Evolutionary conservation across 2,113 vertebrate species (phyloP).

Genomic region (Carettochelys insculpta): DNA sequence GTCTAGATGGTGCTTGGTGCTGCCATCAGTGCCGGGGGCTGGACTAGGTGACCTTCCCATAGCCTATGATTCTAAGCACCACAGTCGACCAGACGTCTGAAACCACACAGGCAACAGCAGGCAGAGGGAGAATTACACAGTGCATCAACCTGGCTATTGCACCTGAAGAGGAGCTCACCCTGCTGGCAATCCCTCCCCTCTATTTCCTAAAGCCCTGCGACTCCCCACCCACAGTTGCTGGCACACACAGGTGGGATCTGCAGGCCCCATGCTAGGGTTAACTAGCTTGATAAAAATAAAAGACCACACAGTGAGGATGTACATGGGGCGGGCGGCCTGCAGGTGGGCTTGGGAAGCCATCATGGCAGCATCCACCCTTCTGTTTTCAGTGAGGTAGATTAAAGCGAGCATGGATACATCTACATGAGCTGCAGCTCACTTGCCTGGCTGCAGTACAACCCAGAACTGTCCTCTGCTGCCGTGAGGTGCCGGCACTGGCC

Average conservation of each 20-base stretch:
- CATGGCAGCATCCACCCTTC: neutral
- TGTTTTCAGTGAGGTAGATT: neutral
- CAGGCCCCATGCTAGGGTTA: neutral
- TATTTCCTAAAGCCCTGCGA: rapidly evolving
- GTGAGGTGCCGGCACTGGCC: neutral
- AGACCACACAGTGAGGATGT: neutral
- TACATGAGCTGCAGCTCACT: neutral
- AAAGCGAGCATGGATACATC: neutral
- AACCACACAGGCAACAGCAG: neutral
- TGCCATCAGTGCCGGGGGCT: too few relatives aligned
- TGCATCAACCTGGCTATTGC: neutral
- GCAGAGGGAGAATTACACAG: neutral
- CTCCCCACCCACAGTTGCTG: neutral
- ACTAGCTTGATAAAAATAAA: neutral
- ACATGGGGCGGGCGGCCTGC: neutral
- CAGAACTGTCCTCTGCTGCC: neutral
- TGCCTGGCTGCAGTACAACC: neutral
- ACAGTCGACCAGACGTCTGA: neutral
- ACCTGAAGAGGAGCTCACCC: rapidly evolving
- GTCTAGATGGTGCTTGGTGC: too few relatives aligned
- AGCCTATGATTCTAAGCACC: too few relatives aligned
- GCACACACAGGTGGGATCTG: neutral
- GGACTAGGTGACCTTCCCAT: too few relatives aligned
- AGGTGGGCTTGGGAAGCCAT: neutral
- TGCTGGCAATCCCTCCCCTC: neutral